These are phyloP conservation scores for Thamnaconus septentrionalis DNA, from an alignment of 2,113 vertebrate genomes.

Conservation along the genomic window DNA sequence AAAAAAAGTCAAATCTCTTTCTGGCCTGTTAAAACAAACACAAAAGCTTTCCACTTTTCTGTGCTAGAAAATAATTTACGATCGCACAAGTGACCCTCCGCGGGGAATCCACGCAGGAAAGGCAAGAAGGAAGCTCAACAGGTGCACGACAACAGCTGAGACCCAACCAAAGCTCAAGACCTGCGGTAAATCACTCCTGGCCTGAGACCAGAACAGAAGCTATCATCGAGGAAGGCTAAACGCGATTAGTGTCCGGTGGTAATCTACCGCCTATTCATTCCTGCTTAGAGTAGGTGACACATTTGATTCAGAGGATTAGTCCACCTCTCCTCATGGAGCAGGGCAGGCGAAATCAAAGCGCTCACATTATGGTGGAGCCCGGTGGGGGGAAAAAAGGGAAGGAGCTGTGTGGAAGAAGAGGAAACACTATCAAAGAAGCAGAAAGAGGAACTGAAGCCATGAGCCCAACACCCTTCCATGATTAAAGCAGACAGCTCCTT, in stretches of 20 bases:
- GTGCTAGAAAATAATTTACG: not conserved
- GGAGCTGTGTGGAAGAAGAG: not conserved
- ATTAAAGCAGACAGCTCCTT: constrained; percentile 24
- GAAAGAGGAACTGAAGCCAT: no score
- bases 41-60: not conserved
- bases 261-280: constrained; percentile 62
- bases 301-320: constrained; percentile 66
- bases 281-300: constrained; percentile 57
- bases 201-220: constrained; percentile 46
- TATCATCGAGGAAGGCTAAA: constrained; percentile 53
- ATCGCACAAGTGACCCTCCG: not conserved
- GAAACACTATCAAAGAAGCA: no score
- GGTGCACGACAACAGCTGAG: constrained; percentile 49
- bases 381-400: constrained; percentile 15
- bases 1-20: no score
- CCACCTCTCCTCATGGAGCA: constrained; percentile 32
- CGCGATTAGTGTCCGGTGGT: constrained; percentile 63
- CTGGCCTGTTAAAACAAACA: not conserved
- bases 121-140: constrained; percentile 42
- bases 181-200: constrained; percentile 25
- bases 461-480: no score
- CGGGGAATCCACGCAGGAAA: constrained; percentile 7
- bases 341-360: constrained; percentile 46
- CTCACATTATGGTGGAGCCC: constrained; percentile 11
- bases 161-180: constrained; percentile 23